These are phyloP conservation scores for Labeo catla DNA, from an alignment of 2,113 vertebrate species.

Conservation along the genomic window DNA sequence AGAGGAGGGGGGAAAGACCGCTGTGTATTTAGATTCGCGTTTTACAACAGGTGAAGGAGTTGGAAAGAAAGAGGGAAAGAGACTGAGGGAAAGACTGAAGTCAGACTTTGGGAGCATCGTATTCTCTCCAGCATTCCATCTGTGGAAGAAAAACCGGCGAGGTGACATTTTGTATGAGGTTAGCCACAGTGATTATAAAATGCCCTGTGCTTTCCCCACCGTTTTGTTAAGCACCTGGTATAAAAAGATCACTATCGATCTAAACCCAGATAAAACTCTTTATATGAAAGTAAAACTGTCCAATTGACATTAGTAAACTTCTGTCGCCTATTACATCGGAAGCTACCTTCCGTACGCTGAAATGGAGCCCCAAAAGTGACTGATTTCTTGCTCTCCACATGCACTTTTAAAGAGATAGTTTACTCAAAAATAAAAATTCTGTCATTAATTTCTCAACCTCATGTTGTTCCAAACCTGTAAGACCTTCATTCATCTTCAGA, in stretches of 20 bases:
- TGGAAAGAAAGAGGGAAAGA: background rate
- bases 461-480: background rate
- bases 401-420: background rate
- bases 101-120: background rate
- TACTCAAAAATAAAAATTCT: no score
- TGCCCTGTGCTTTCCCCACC: slow-evolving; percentile 1
- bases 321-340: background rate
- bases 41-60: background rate
- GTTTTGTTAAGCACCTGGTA: background rate
- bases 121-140: background rate
- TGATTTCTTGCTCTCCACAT: background rate
- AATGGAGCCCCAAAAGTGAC: background rate
- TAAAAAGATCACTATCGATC: background rate
- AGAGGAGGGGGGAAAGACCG: slow-evolving; percentile 9
- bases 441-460: no score
- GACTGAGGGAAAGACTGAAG: background rate
- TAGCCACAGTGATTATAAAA: slow-evolving; percentile 25
- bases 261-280: background rate
- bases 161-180: background rate
- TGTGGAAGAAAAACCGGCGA: background rate
- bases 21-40: background rate
- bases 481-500: no score
- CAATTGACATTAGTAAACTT: background rate
- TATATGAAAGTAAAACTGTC: background rate
- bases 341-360: background rate